Percentiles rank a stretch among this genome's conserved stretches.
These are phyloP conservation scores for Mesoclemmys tuberculata DNA, from an alignment of 2,113 vertebrate genomes.

Conservation along the genomic window DNA sequence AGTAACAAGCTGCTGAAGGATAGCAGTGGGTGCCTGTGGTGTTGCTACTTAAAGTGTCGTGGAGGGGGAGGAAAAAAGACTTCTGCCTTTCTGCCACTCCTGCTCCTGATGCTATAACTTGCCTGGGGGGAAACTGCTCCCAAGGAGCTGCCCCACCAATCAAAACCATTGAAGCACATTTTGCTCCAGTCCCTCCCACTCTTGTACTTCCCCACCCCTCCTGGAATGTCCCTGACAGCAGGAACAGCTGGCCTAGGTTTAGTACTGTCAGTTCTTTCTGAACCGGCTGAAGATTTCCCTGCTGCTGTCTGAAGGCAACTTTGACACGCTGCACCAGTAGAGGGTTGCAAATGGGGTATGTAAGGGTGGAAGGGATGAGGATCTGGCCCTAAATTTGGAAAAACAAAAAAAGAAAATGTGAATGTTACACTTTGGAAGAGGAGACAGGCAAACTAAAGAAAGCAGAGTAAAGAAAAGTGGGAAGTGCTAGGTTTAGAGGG, in stretches of 20 bases:
- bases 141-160: not conserved
- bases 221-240: not conserved
- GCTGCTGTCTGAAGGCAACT: not conserved
- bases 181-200: not conserved
- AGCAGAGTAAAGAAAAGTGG: not conserved
- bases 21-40: not conserved
- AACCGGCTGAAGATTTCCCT: not conserved
- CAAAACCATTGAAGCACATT: not conserved
- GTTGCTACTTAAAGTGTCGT: not conserved
- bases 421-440: not conserved
- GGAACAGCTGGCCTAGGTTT: not conserved
- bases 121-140: too few relatives aligned
- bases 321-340: not conserved
- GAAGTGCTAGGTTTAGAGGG: not conserved
- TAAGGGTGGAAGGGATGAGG: fast-evolving
- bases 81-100: not conserved
- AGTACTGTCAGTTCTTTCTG: not conserved
- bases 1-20: not conserved
- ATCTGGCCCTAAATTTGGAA: not conserved
- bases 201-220: not conserved
- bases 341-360: not conserved
- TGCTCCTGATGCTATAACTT: not conserved
- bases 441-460: not conserved
- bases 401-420: not conserved
- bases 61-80: too few relatives aligned